phyloP scores from a whole-genome alignment of 1,140 invertebrate species.

The Leptinotarsa defecta region DNA sequence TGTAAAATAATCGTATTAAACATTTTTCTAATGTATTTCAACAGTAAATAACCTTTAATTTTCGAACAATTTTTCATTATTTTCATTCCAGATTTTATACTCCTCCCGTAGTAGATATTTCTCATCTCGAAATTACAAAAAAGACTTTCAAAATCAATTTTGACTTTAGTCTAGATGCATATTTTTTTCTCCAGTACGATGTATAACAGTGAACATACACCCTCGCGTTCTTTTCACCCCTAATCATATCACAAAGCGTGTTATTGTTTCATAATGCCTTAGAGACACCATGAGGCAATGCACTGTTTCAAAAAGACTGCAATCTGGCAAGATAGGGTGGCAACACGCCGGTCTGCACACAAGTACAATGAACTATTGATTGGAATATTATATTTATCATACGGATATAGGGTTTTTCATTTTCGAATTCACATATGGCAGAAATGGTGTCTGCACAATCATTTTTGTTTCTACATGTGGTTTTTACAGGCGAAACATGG shows the following conservation, averaged over 20 bases:
- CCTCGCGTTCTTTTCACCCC: not conserved
- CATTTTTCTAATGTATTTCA: too few species aligned
- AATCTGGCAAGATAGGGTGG: not conserved
- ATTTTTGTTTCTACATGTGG: not conserved
- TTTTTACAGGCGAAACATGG: not conserved
- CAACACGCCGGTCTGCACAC: not conserved
- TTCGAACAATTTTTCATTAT: too few species aligned
- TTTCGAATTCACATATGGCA: not conserved
- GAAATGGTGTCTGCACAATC: not conserved
- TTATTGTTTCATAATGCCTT: slow-evolving; percentile 6
- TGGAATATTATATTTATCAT: slow-evolving; percentile 1
- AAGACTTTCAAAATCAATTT: too few species aligned
- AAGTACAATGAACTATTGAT: not conserved
- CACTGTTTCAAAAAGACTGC: not conserved
- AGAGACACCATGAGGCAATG: not conserved
- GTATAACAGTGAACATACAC: not conserved
- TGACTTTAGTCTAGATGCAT: too few species aligned
- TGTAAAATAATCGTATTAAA: too few species aligned
- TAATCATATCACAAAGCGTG: not conserved
- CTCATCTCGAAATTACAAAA: too few species aligned
- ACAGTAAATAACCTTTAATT: too few species aligned
- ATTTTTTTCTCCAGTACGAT: too few species aligned
- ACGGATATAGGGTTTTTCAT: not conserved
- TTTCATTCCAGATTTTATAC: too few species aligned
- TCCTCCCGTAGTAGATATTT: too few species aligned